A percentile compares a stretch with the other conserved stretches of the same genome.
Conservation (phyloP, 2,113 vertebrate genomes). For the Eonycteris spelaea region DNA sequence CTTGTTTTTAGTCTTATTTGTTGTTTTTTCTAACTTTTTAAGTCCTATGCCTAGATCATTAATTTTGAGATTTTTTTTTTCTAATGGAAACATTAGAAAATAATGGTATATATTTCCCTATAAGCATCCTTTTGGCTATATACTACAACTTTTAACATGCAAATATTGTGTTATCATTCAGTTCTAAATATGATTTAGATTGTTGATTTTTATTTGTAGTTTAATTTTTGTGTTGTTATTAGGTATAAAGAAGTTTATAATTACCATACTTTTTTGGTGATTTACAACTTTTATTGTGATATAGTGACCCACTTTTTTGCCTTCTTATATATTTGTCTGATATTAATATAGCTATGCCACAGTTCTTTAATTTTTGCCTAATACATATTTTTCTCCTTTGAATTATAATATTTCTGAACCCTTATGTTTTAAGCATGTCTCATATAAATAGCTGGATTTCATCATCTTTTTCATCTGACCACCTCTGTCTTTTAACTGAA, state of each 20-base stretch:
- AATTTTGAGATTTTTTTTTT: not conserved
- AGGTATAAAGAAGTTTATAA: not conserved
- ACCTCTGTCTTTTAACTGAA: conserved; percentile 6
- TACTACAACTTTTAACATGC: not conserved
- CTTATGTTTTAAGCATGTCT: not conserved
- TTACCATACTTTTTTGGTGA: conserved; percentile 6
- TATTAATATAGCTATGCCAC: not conserved
- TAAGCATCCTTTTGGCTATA: not conserved
- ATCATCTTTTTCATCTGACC: not conserved
- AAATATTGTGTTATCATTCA: not conserved
- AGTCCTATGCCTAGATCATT: not conserved
- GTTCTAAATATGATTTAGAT: not conserved
- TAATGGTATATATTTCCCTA: not conserved
- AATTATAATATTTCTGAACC: not conserved
- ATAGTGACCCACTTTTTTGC: not conserved
- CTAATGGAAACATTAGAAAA: not conserved
- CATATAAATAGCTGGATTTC: not conserved
- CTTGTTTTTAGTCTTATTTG: not conserved
- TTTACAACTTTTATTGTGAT: conserved; percentile 5
- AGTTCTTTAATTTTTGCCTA: not conserved
- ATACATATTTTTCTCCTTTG: not conserved
- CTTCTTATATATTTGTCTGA: not conserved
- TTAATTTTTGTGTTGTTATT: conserved; percentile 10
- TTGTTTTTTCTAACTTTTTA: not conserved
- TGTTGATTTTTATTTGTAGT: not conserved